Percentiles rank a stretch among this genome's conserved stretches.
These are phyloP conservation scores for Argyra leucocephala DNA, from an alignment of 2,888 invertebrate genomes.

Conservation along the genomic window DNA sequence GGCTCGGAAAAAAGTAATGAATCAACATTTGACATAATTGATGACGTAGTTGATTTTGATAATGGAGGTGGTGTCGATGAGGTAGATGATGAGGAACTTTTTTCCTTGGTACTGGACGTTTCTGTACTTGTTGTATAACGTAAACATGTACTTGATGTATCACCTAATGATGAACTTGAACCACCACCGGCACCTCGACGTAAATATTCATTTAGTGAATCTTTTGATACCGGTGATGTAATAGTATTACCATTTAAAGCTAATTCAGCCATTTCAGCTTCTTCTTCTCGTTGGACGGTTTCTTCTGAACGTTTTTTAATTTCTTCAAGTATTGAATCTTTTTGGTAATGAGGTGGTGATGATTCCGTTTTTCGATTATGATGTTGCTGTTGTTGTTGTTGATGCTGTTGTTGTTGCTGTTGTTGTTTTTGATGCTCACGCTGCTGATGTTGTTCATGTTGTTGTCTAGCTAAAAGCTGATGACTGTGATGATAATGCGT, in stretches of 20 bases:
- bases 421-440: conserved; percentile 27
- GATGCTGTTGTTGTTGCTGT: conserved; percentile 25
- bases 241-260: conserved; percentile 24
- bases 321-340: conserved; percentile 26
- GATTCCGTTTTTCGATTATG: conserved; percentile 26
- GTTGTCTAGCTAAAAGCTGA: conserved; percentile 23
- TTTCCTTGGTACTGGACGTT: conserved; percentile 41
- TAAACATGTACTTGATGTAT: conserved; percentile 28
- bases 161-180: conserved; percentile 29
- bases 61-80: conserved; percentile 39
- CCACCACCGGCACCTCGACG: conserved; percentile 30
- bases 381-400: conserved; percentile 27
- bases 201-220: conserved; percentile 33
- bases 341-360: conserved; percentile 34
- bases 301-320: conserved; percentile 30
- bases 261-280: conserved; percentile 26
- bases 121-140: conserved; percentile 30
- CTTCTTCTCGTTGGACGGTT: conserved; percentile 30
- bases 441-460: conserved; percentile 21
- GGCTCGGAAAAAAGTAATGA: conserved; percentile 38
- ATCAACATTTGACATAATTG: conserved; percentile 28
- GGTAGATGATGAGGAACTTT: conserved; percentile 44
- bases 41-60: conserved; percentile 30
- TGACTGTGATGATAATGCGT: conserved; percentile 18
- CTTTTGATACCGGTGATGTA: conserved; percentile 20